Conservation (phyloP, 2,797 vertebrate genomes). For the Hyperoplus immaculatus region DNA sequence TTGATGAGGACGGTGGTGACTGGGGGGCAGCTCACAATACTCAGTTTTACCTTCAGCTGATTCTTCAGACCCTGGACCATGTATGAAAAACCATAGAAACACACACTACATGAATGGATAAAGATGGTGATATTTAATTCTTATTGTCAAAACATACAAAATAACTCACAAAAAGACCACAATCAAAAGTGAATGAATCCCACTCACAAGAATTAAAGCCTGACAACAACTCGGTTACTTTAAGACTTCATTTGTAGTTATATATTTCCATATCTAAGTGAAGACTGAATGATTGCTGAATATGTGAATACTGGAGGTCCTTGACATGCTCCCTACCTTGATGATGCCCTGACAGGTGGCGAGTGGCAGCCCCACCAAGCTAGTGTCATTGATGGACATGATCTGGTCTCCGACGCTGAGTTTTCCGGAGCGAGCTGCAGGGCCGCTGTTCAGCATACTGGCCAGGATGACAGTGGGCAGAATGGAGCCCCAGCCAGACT, state of each 20-base stretch:
- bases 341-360: constrained; percentile 98
- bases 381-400: constrained; percentile 95
- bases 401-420: constrained; percentile 98
- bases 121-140: not conserved
- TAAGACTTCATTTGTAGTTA: not conserved
- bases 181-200: not conserved
- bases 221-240: not conserved
- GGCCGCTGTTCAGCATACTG: constrained; percentile 96
- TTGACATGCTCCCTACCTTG: constrained; percentile 86
- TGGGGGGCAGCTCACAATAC: constrained; percentile 97
- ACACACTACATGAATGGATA: not conserved
- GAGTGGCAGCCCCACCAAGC: constrained; percentile 90
- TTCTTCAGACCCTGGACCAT: constrained; percentile 92
- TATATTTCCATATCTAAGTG: not conserved
- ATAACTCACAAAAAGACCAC: not conserved
- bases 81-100: constrained; percentile 2
- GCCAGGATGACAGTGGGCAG: constrained; percentile 97
- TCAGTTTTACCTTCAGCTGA: constrained; percentile 94
- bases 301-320: not conserved
- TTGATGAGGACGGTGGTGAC: constrained; percentile 98
- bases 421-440: constrained; percentile 95
- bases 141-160: not conserved
- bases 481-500: constrained; percentile 90
- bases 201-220: not conserved
- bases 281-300: not conserved